These are phyloP conservation scores for Corythaixoides concolor DNA, from an alignment of 2,113 vertebrate species.

Conservation along the genomic window DNA sequence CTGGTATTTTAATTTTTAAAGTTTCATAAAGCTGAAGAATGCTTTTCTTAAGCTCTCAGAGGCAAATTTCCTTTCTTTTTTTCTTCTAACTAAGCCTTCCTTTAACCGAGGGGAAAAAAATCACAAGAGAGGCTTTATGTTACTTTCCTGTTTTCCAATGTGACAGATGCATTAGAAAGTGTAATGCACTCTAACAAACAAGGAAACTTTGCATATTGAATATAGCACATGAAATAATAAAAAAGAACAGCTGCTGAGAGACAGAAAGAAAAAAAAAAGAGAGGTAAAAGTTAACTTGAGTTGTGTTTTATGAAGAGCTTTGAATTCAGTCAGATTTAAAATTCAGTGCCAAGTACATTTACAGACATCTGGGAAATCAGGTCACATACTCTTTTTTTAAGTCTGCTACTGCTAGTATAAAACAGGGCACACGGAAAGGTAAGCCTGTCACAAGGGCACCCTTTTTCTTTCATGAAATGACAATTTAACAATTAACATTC, in stretches of 20 bases:
- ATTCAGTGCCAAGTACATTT: slow-evolving; percentile 45
- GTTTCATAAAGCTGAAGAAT: slow-evolving; percentile 1
- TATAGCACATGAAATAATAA: slow-evolving; percentile 68
- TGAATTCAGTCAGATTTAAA: slow-evolving; percentile 61
- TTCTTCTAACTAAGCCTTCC: not conserved
- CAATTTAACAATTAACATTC: not conserved
- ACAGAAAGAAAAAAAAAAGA: not conserved
- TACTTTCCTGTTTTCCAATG: slow-evolving; percentile 55
- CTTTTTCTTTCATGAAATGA: slow-evolving; percentile 23
- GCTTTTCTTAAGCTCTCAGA: slow-evolving; percentile 10
- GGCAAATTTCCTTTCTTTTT: not conserved
- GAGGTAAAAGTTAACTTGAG: slow-evolving; percentile 60
- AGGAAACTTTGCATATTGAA: slow-evolving; percentile 60
- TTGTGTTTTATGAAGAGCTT: slow-evolving; percentile 59
- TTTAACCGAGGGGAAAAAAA: not conserved
- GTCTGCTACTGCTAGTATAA: not conserved
- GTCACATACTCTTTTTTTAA: slow-evolving; percentile 56
- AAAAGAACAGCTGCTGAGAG: slow-evolving; percentile 63
- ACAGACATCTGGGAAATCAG: slow-evolving; percentile 58
- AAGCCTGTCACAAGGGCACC: slow-evolving; percentile 7
- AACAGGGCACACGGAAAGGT: not conserved
- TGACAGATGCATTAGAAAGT: slow-evolving; percentile 69
- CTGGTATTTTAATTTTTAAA: slow-evolving; percentile 41
- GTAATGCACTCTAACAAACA: slow-evolving; percentile 66
- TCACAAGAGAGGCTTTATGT: slow-evolving; percentile 56